Evolutionary conservation across 2,888 invertebrate species (phyloP).

Genomic region (Carterocephalus palaemon): DNA sequence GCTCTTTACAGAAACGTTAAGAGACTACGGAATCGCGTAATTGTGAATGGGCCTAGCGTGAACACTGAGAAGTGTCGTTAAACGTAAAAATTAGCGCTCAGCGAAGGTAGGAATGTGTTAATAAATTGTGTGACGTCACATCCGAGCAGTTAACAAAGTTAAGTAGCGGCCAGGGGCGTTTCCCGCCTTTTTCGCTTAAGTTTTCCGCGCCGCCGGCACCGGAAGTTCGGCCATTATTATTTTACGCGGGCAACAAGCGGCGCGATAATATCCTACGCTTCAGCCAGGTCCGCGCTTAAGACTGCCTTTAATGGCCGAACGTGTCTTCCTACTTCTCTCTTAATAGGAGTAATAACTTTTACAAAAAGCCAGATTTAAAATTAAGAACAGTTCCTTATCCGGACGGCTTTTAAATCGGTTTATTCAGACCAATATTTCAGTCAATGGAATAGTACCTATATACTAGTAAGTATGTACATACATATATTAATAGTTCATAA

Average conservation of each 20-base stretch:
- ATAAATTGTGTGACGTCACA: slow-evolving; percentile 79
- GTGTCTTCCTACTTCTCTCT: slow-evolving; percentile 74
- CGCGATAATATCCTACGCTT: slow-evolving; percentile 77
- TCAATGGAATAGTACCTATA: slow-evolving; percentile 5
- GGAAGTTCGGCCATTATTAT: slow-evolving; percentile 80
- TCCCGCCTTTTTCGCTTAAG: slow-evolving; percentile 74
- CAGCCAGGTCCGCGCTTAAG: slow-evolving; percentile 54
- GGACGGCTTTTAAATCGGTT: slow-evolving; percentile 11
- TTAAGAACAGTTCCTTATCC: slow-evolving; percentile 37
- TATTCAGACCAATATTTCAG: slow-evolving; percentile 7
- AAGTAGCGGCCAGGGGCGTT: slow-evolving; percentile 68
- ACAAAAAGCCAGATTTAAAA: slow-evolving; percentile 64
- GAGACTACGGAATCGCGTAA: slow-evolving; percentile 21
- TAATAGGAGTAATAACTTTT: slow-evolving; percentile 77
- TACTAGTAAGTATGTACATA: no score
- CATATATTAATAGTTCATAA: no score
- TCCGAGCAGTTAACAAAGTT: slow-evolving; percentile 68
- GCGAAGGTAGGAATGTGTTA: slow-evolving; percentile 67
- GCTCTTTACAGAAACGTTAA: slow-evolving; percentile 24
- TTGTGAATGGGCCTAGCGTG: slow-evolving; percentile 26
- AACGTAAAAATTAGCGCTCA: slow-evolving; percentile 53
- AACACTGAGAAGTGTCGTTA: slow-evolving; percentile 55
- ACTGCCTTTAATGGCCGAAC: slow-evolving; percentile 69
- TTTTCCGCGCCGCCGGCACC: slow-evolving; percentile 78
- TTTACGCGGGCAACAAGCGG: slow-evolving; percentile 80